Conservation (phyloP, 1,140 invertebrate species). For the Drosophila malerkotliana region DNA sequence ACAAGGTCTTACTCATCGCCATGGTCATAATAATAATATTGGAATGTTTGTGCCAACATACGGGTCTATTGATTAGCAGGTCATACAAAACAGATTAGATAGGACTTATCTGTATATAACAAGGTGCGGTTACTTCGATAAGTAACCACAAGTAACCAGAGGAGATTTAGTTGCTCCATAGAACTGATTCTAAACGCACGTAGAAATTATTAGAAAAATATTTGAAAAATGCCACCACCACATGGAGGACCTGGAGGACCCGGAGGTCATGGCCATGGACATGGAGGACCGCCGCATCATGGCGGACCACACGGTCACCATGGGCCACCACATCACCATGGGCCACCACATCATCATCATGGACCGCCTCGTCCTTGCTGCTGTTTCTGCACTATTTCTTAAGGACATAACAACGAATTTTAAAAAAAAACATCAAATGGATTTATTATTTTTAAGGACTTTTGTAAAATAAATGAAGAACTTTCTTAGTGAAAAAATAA, state of each 20-base stretch:
- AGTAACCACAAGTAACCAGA: conserved; percentile 10
- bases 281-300: conserved; percentile 44
- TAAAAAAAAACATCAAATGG: neutral
- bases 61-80: conserved; percentile 33
- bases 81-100: conserved; percentile 45
- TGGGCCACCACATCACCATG: conserved; percentile 47
- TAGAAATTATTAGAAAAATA: conserved; percentile 3
- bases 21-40: conserved; percentile 37
- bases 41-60: conserved; percentile 17
- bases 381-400: conserved; percentile 62
- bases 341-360: conserved; percentile 41
- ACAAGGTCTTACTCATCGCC: conserved; percentile 38
- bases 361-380: conserved; percentile 54
- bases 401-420: conserved; percentile 44
- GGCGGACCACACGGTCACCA: conserved; percentile 42
- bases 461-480: conserved; percentile 18
- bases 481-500: neutral
- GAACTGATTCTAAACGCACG: conserved; percentile 24
- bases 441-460: conserved; percentile 28
- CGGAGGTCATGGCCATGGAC: conserved; percentile 24
- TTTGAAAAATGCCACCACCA: conserved; percentile 57
- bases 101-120: conserved; percentile 31
- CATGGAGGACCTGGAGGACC: conserved; percentile 47
- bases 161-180: conserved; percentile 27
- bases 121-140: conserved; percentile 17